These are phyloP conservation scores for Aphelocoma californica DNA, from an alignment of 2,797 vertebrate species.

Conservation along the genomic window DNA sequence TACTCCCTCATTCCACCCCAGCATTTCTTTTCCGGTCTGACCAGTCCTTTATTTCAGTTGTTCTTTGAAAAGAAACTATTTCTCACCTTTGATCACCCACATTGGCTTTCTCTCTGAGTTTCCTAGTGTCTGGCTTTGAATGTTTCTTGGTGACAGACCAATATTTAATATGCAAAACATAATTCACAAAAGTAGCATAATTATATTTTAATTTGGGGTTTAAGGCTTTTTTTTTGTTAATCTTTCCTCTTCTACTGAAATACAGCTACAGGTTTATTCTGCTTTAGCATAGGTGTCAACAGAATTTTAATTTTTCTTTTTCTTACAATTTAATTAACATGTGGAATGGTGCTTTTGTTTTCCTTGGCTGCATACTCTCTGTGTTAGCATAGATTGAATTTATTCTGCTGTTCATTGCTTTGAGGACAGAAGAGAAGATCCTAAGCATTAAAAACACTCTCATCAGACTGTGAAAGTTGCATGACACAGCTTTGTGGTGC, in stretches of 20 bases:
- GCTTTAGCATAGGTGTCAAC: background rate
- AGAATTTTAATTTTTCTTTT: slow-evolving; percentile 2
- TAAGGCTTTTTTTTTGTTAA: background rate
- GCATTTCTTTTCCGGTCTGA: background rate
- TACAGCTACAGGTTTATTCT: background rate
- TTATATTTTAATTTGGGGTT: background rate
- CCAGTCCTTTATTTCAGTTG: background rate
- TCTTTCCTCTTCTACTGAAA: background rate
- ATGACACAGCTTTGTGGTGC: background rate
- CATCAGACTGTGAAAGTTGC: background rate
- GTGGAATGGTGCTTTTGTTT: background rate
- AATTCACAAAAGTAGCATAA: background rate
- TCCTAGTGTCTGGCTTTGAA: background rate
- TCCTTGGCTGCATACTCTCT: background rate
- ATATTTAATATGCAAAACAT: background rate
- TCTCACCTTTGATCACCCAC: background rate
- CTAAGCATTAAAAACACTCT: background rate
- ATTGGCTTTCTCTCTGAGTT: background rate
- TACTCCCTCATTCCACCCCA: background rate
- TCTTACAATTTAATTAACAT: background rate
- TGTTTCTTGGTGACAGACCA: background rate
- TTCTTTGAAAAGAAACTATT: background rate
- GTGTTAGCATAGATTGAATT: background rate
- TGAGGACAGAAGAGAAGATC: background rate
- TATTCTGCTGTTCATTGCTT: background rate